Percentiles rank a stretch among this genome's conserved stretches.
Evolutionary conservation across 2,888 invertebrate species (phyloP).

Genomic region (Eupsilia transversa): DNA sequence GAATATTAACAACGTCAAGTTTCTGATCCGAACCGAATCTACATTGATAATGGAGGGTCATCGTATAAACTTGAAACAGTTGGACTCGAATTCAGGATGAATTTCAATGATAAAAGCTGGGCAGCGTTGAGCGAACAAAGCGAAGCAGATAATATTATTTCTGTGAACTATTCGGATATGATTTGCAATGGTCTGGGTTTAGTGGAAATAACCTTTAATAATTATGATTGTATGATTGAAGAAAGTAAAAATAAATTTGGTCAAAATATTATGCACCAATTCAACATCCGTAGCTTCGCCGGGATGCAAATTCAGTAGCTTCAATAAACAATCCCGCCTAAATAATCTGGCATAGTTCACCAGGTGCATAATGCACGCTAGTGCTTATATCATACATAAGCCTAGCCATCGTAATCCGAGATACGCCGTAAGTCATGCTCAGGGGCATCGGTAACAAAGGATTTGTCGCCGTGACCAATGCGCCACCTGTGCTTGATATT

Average conservation of each 20-base stretch:
- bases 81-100: slow-evolving; percentile 46
- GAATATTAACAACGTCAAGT: slow-evolving; percentile 76
- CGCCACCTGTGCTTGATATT: slow-evolving; percentile 47
- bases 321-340: neutral
- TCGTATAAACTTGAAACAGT: slow-evolving; percentile 64
- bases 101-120: slow-evolving; percentile 49
- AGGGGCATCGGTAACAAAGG: slow-evolving; percentile 69
- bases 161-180: slow-evolving; percentile 31
- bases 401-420: slow-evolving; percentile 71
- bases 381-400: slow-evolving; percentile 44
- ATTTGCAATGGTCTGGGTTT: neutral
- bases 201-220: neutral
- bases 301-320: neutral
- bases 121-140: slow-evolving; percentile 10
- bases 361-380: slow-evolving; percentile 33
- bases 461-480: slow-evolving; percentile 72
- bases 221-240: neutral
- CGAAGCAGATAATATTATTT: slow-evolving; percentile 37
- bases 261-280: neutral
- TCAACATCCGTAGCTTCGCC: neutral
- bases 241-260: too few relatives aligned
- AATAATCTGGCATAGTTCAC: slow-evolving; percentile 23
- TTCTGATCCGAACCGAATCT: slow-evolving; percentile 71
- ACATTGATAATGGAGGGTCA: slow-evolving; percentile 71
- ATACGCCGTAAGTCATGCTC: slow-evolving; percentile 72